phyloP scores from a whole-genome alignment of 2,888 invertebrate genomes.

The Mycalesis mineus region DNA sequence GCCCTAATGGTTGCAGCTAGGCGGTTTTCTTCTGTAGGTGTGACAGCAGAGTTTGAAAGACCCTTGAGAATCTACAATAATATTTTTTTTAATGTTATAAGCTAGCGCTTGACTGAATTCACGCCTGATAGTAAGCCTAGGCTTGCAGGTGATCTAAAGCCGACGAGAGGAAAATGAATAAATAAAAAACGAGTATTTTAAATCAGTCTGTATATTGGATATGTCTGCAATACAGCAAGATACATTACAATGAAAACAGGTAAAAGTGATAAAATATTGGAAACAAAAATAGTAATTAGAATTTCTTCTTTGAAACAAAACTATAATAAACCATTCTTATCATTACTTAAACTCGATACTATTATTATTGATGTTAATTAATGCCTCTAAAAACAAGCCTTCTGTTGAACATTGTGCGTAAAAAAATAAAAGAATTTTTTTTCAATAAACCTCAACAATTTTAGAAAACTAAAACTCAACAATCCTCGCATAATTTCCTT shows the following conservation, averaged over 20 bases:
- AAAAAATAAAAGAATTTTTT: constrained; percentile 63
- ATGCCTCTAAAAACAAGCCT: constrained; percentile 75
- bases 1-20: too few relatives aligned
- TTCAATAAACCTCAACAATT: constrained; percentile 73
- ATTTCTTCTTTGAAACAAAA: constrained; percentile 77
- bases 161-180: constrained; percentile 2
- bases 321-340: constrained; percentile 75
- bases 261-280: constrained; percentile 76
- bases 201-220: constrained; percentile 80
- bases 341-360: constrained; percentile 71
- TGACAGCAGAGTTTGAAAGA: too few relatives aligned
- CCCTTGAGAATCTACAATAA: too few relatives aligned
- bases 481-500: constrained; percentile 71
- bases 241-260: constrained; percentile 78
- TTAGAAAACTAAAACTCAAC: constrained; percentile 75
- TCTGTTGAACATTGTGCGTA: constrained; percentile 65
- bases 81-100: too few relatives aligned
- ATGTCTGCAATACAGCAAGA: constrained; percentile 80
- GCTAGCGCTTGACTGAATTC: too few relatives aligned
- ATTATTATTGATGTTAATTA: constrained; percentile 75
- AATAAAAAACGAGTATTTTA: constrained; percentile 52
- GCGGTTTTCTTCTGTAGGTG: too few relatives aligned
- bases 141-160: not conserved
- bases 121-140: too few relatives aligned
- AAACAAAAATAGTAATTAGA: constrained; percentile 78